Evolutionary conservation across 2,797 vertebrate species (phyloP).

Genomic region (Crax fasciolata): DNA sequence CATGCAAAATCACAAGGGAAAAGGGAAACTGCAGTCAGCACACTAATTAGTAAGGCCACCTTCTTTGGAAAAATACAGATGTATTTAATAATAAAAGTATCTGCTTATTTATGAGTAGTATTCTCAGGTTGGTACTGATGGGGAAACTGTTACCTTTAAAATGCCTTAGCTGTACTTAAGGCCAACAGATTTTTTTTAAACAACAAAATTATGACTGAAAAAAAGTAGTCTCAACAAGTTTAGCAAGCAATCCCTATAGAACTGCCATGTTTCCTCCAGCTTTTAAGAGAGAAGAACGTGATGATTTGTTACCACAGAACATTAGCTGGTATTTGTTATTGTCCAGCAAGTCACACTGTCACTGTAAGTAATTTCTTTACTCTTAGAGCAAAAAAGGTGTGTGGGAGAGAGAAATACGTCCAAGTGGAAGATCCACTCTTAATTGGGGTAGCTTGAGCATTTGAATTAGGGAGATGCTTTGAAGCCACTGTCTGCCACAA

Average conservation of each 20-base stretch:
- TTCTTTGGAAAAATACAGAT: not conserved
- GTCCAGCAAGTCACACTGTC: not conserved
- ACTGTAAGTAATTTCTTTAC: not conserved
- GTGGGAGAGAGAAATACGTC: not conserved
- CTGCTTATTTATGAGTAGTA: accelerated
- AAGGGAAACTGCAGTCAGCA: not conserved
- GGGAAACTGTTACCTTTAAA: not conserved
- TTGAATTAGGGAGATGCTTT: not conserved
- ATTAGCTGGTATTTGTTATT: not conserved
- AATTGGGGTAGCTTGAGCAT: accelerated
- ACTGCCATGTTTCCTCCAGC: not conserved
- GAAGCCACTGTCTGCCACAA: not conserved
- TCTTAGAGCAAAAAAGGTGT: not conserved
- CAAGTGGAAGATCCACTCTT: accelerated
- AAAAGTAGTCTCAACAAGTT: accelerated
- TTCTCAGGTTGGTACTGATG: too few relatives aligned
- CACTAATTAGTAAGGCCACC: too few relatives aligned
- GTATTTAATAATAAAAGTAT: not conserved
- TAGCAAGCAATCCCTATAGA: not conserved
- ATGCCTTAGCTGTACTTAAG: not conserved
- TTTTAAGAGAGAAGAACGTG: not conserved
- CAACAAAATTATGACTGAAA: not conserved
- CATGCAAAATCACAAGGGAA: accelerated
- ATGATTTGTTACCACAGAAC: not conserved
- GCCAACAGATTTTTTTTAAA: not conserved